Evolutionary conservation across 1,140 invertebrate genomes (phyloP).

Genomic region (Neoseiulus cucumeris): DNA sequence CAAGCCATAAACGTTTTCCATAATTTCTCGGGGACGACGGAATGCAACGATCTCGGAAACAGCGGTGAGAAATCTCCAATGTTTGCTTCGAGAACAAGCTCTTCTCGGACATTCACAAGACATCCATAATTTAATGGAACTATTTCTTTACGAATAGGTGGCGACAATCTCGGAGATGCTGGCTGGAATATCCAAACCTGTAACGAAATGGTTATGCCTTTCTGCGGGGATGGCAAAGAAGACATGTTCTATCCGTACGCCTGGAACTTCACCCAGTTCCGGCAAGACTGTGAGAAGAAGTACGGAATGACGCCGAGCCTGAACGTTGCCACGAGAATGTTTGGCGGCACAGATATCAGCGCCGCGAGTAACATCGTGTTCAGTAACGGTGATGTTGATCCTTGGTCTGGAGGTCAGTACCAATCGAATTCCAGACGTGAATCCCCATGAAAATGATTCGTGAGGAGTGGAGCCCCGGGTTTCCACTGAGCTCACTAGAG

Average conservation of each 20-base stretch:
- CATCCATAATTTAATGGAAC: too few species aligned
- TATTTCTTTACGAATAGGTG: too few species aligned
- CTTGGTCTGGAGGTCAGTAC: conserved; percentile 56
- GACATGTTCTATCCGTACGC: conserved; percentile 59
- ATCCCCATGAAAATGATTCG: too few species aligned
- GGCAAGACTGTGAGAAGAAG: conserved; percentile 43
- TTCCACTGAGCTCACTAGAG: too few species aligned
- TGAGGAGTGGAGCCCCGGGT: too few species aligned
- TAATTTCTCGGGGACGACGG: not conserved
- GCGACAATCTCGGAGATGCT: conserved; percentile 17
- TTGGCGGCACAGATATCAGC: conserved; percentile 51
- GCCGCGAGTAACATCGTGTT: conserved; percentile 63
- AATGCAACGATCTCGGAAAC: not conserved
- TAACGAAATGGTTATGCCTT: conserved; percentile 88
- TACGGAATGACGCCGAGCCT: conserved; percentile 44
- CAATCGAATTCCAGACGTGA: not conserved
- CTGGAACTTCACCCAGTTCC: conserved; percentile 50
- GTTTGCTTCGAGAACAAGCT: too few species aligned
- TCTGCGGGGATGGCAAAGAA: conserved; percentile 49
- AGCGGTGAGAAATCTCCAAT: not conserved
- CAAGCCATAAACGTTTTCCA: not conserved
- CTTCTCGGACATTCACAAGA: too few species aligned
- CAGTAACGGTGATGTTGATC: conserved; percentile 72
- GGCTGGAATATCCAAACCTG: conserved; percentile 34
- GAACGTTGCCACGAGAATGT: conserved; percentile 46